A percentile compares a stretch with the other conserved stretches of the same genome.
Conservation (phyloP, 2,113 vertebrate genomes). For the Petrocephalus microphthalmus region DNA sequence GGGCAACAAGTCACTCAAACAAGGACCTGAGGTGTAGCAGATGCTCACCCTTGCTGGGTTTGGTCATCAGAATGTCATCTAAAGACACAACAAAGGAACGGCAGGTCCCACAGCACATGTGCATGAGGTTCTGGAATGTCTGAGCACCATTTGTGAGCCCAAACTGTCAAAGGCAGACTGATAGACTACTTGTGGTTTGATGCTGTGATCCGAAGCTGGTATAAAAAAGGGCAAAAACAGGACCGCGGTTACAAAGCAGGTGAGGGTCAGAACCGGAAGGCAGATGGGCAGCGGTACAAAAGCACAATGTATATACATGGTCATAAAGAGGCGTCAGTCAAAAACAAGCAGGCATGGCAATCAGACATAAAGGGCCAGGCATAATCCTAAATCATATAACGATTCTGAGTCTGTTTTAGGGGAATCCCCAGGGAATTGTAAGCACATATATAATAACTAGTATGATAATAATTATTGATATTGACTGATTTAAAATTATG, state of each 20-base stretch:
- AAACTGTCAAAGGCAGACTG: conserved; percentile 1
- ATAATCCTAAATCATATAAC: not conserved
- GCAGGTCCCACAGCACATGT: not conserved
- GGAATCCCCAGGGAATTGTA: not conserved
- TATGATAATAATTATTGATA: not conserved
- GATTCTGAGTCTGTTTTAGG: not conserved
- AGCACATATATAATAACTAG: not conserved
- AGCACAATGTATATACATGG: not conserved
- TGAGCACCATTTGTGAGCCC: not conserved
- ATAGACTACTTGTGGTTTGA: not conserved
- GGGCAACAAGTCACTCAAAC: not conserved
- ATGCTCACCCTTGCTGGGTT: not conserved
- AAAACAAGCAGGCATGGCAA: not conserved
- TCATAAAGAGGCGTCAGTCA: not conserved
- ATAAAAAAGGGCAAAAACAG: not conserved
- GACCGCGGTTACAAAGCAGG: not conserved
- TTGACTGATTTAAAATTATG: not conserved
- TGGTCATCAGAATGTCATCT: not conserved
- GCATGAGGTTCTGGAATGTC: not conserved
- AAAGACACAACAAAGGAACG: not conserved
- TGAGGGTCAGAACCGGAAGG: not conserved
- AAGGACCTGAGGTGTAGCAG: not conserved
- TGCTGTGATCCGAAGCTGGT: not conserved
- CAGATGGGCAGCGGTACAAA: not conserved
- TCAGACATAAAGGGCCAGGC: not conserved